phyloP scores from a whole-genome alignment of 2,888 invertebrate genomes.

The Macropis europaea region DNA sequence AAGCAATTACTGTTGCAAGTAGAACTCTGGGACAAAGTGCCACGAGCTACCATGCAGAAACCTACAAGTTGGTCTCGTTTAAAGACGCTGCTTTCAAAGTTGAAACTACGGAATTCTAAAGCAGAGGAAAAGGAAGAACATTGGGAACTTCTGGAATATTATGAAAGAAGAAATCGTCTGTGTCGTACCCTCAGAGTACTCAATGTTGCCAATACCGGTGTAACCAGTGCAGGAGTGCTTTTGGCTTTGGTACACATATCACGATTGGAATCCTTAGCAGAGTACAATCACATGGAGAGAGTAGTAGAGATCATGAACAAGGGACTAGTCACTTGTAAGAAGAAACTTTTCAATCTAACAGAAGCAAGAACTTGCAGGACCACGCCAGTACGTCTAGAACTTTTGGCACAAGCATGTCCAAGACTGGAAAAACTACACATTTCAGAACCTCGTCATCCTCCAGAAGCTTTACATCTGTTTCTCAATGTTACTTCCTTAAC shows the following conservation, averaged over 20 bases:
- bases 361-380: slow-evolving; percentile 76
- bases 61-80: slow-evolving; percentile 74
- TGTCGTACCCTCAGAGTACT: slow-evolving; percentile 77
- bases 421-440: slow-evolving; percentile 76
- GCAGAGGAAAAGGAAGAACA: slow-evolving; percentile 67
- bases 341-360: slow-evolving; percentile 74
- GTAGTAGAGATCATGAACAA: slow-evolving; percentile 77
- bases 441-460: slow-evolving; percentile 77
- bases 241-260: slow-evolving; percentile 77
- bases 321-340: slow-evolving; percentile 66
- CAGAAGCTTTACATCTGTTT: slow-evolving; percentile 74
- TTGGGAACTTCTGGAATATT: slow-evolving; percentile 75
- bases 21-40: slow-evolving; percentile 75
- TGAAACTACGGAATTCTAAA: slow-evolving; percentile 61
- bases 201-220: slow-evolving; percentile 78
- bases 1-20: slow-evolving; percentile 77
- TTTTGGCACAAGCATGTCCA: slow-evolving; percentile 77
- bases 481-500: slow-evolving; percentile 75
- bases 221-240: slow-evolving; percentile 77
- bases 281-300: slow-evolving; percentile 78
- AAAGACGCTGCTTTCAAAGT: slow-evolving; percentile 69
- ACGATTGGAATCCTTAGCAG: slow-evolving; percentile 77
- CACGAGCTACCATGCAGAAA: slow-evolving; percentile 51
- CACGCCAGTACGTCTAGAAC: slow-evolving; percentile 73
- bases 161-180: slow-evolving; percentile 76